phyloP scores from a whole-genome alignment of 1,140 invertebrate species.

The Hycleus phaleratus region DNA sequence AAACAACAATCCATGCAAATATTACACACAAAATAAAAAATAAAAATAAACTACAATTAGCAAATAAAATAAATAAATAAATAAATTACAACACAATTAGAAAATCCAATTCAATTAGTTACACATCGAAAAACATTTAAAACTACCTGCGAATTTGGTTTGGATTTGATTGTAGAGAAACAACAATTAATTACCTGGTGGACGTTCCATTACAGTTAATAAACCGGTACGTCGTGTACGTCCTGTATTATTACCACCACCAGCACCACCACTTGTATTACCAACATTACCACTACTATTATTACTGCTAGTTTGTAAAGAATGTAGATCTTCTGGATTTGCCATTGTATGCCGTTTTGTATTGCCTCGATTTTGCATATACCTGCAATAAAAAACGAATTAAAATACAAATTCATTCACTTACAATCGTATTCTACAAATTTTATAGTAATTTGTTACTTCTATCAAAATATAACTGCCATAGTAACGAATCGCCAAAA shows the following conservation, averaged over 20 bases:
- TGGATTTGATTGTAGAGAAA: not conserved
- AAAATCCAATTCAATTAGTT: not conserved
- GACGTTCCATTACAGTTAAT: constrained; percentile 75
- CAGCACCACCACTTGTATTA: constrained; percentile 26
- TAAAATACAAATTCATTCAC: not conserved
- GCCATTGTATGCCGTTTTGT: constrained; percentile 60
- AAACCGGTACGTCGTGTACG: constrained; percentile 70
- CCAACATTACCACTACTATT: constrained; percentile 26
- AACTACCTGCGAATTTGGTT: not conserved
- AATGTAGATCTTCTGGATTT: constrained; percentile 54
- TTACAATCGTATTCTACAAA: not conserved
- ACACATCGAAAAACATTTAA: too few species aligned
- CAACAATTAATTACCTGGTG: constrained; percentile 58
- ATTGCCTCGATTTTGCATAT: constrained; percentile 63
- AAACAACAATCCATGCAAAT: constrained; percentile 35
- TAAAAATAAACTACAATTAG: constrained; percentile 18
- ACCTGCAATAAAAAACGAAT: constrained; percentile 44
- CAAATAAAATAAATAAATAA: constrained; percentile 27
- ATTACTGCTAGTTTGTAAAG: constrained; percentile 42
- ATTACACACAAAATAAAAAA: constrained; percentile 32
- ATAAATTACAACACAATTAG: constrained; percentile 15
- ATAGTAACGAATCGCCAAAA: too few species aligned
- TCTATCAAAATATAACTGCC: too few species aligned
- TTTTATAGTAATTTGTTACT: constrained; percentile 1
- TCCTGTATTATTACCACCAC: constrained; percentile 3